phyloP scores from a whole-genome alignment of 2,888 invertebrate species.

The Cantharis nigra region DNA sequence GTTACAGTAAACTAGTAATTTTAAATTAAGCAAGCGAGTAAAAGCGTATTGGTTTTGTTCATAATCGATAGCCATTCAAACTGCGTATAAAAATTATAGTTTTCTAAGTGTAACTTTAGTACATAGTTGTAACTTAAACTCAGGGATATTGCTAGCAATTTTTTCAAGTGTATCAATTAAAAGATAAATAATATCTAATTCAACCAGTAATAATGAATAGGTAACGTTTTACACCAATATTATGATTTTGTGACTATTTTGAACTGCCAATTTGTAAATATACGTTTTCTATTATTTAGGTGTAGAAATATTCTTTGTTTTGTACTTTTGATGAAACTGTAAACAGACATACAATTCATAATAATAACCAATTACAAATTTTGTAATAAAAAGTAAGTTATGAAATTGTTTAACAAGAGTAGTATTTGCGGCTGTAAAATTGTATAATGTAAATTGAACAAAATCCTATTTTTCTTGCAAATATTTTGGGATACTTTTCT shows the following conservation, averaged over 20 bases:
- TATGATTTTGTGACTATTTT: neutral
- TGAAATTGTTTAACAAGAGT: slow-evolving; percentile 10
- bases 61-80: neutral
- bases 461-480: slow-evolving; percentile 51
- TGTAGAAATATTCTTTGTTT: slow-evolving; percentile 19
- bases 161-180: slow-evolving; percentile 3
- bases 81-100: neutral
- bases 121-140: neutral
- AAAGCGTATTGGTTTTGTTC: neutral
- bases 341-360: slow-evolving; percentile 25
- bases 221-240: neutral
- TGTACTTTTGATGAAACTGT: slow-evolving; percentile 9
- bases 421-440: slow-evolving; percentile 40
- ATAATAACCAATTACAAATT: slow-evolving; percentile 17
- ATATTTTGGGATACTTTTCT: slow-evolving; percentile 55
- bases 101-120: slow-evolving; percentile 1
- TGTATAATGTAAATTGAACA: slow-evolving; percentile 27
- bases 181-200: neutral
- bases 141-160: slow-evolving; percentile 2
- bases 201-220: neutral
- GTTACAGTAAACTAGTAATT: neutral
- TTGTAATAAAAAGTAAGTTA: slow-evolving; percentile 15
- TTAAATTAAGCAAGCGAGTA: neutral
- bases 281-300: slow-evolving; percentile 13
- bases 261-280: slow-evolving; percentile 9